These are phyloP conservation scores for Lithodes maja DNA, from an alignment of 2,888 invertebrate species.

Conservation along the genomic window DNA sequence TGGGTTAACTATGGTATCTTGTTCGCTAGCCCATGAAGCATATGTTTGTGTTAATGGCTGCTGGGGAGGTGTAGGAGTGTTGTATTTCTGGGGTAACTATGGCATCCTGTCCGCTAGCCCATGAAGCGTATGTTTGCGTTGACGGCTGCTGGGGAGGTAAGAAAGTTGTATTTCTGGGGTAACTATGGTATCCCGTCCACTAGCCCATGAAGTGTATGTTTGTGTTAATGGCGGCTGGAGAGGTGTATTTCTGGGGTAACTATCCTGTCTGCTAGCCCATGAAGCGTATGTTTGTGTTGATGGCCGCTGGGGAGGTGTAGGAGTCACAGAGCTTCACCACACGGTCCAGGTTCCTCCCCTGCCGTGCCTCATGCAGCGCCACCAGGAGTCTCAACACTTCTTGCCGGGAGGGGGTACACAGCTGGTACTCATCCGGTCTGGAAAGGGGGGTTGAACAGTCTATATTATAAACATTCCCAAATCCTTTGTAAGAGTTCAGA, in stretches of 20 bases:
- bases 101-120: too few species aligned
- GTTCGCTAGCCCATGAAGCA: slow-evolving; percentile 36
- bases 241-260: background rate
- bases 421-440: slow-evolving; percentile 36
- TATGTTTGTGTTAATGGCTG: slow-evolving; percentile 48
- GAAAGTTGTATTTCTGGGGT: too few species aligned
- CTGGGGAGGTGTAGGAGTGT: slow-evolving; percentile 34
- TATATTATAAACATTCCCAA: too few species aligned
- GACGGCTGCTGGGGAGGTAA: too few species aligned
- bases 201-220: too few species aligned
- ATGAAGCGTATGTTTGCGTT: too few species aligned
- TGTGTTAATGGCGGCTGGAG: too few species aligned
- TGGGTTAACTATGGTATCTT: background rate
- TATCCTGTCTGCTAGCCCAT: slow-evolving; percentile 21
- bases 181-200: too few species aligned
- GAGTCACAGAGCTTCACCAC: slow-evolving; percentile 47
- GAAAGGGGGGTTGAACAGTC: background rate
- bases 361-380: slow-evolving; percentile 53
- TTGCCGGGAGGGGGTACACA: slow-evolving; percentile 45
- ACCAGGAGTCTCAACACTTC: slow-evolving; percentile 44
- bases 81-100: too few species aligned
- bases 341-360: slow-evolving; percentile 31
- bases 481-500: too few species aligned
- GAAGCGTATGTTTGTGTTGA: slow-evolving; percentile 56
- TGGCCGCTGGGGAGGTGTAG: slow-evolving; percentile 27